Base-by-base conservation (phyloP, 2,113 vertebrate species). In the Fulmarus glacialis region DNA sequence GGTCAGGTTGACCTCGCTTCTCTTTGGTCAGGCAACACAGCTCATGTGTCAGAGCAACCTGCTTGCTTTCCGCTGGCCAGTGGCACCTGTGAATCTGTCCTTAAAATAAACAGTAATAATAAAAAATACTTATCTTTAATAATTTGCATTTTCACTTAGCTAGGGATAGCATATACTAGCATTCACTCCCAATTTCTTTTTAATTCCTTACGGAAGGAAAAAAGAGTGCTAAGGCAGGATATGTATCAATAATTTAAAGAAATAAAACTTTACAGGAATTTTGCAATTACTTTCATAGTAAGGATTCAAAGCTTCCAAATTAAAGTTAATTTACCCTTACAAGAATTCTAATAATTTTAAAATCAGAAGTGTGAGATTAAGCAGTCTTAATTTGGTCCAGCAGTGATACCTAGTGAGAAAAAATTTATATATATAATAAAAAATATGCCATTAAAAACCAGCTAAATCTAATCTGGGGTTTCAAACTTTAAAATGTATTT, bases 401-500 rank as follows among this genome's bases (percentile, higher is more conserved):
- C 32, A 80, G 42, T 94, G 62, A 80, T 91, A 87, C 21, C 16
- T 75, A 68, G 23, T 32, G 43, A 91, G 56, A 78, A 89, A 87
- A 95, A 96, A 79, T 0, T 68, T 87, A 94, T 91, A 73, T 89
- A 26, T 52, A 40, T 93, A 94, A 96, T 97, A 96, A 97, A 97
- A 88, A 74, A 59, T 40, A 67, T 23, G 23, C 48, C 66, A 94
- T 91, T 96, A 95, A 95, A 94, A 23, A 0, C 16, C 26, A 82
- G 83, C 47, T 90, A 95, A 85, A 90, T 95, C 43, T 75, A 95
- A 94, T 89, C 43, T 13, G 2, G 27, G n/a, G 27, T 82, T 94
- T 93, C 90, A 90, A 75, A 94, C 40, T 80, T 93, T 82, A 91
- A 96, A 95, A 95, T 81, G 62, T 72, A 95, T 95, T 93, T 97